Evolutionary conservation across 2,888 invertebrate species (phyloP), one percentile per base, ranked within the genome.

Genomic region (Dolichomitus sp.): DNA sequence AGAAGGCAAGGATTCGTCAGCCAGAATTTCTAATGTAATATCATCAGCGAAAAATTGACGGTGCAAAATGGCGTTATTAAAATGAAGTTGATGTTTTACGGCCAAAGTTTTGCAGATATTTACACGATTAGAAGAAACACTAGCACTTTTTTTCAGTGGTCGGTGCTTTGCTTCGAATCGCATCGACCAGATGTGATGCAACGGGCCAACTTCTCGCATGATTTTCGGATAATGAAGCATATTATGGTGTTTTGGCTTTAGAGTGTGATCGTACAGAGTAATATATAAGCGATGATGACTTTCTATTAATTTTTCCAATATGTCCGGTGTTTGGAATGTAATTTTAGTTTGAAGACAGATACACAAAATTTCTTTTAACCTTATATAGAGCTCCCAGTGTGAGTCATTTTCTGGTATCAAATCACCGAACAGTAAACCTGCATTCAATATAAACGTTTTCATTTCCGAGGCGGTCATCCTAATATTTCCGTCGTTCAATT

Each of bases 181-280:
- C 80, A 86, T 86, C 5, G 77, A 72, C 75, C 83, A 85, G 23
- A 86, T 75, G 40, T 83, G 69, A 57, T 69, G 79, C 11, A 87
- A 40, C n/a, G 83, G 85, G 23, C 84, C 86, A 19, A 86, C 54
- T 57, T 65, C 74, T 3, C 48, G 50, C 85, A 85, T 86, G 27
- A 85, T 72, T 30, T 65, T 50, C 6, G 78, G 17, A 65, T 86
- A 85, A 52, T 86, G 85, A 17, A 82, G 37, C 66, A 85, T 66
- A 45, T 68, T 65, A 80, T 84, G 86, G n/a, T 83, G 63, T 63
- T 84, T 85, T 0, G 85, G 85, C 61, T 84, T 85, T n/a, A 85
- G 45, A 42, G 70, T 69, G 23, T 80, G 33, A 11, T 54, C 78
- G 40, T 81, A 80, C 14, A 83, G 52, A 9, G 78, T 48, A n/a